Percentiles rank a stretch among this genome's conserved stretches.
Conservation (phyloP, 2,797 vertebrate genomes). For the Gila robusta region DNA sequence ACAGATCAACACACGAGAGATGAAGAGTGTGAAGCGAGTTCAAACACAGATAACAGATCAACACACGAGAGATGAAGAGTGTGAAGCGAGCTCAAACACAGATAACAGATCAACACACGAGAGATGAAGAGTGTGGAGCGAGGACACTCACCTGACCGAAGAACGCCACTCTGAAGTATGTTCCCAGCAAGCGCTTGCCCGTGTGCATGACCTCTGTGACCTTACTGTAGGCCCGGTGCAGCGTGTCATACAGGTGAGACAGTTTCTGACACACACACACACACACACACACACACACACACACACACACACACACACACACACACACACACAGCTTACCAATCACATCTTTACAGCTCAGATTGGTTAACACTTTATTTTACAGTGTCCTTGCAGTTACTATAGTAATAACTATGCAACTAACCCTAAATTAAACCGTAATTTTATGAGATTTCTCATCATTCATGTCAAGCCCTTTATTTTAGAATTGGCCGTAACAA, state of each 20-base stretch:
- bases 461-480: no score
- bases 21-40: no score
- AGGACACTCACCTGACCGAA: conserved; percentile 90
- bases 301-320: no score
- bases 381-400: not conserved
- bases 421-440: no score
- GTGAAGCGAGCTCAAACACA: conserved; percentile 69
- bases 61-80: no score
- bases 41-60: no score
- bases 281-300: no score
- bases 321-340: not conserved
- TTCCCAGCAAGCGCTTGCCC: conserved; percentile 93
- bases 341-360: not conserved
- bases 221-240: conserved; percentile 97
- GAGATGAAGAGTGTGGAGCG: not conserved
- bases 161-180: conserved; percentile 97
- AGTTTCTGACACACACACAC: conserved; percentile 83
- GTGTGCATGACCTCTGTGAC: conserved; percentile 97
- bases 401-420: not conserved
- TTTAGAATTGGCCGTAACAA: no score
- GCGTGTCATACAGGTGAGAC: conserved; percentile 94
- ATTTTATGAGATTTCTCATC: no score
- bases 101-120: not conserved
- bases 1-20: no score
- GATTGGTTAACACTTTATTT: not conserved